Conservation (phyloP, 2,113 vertebrate genomes). For the Podocnemis expansa region DNA sequence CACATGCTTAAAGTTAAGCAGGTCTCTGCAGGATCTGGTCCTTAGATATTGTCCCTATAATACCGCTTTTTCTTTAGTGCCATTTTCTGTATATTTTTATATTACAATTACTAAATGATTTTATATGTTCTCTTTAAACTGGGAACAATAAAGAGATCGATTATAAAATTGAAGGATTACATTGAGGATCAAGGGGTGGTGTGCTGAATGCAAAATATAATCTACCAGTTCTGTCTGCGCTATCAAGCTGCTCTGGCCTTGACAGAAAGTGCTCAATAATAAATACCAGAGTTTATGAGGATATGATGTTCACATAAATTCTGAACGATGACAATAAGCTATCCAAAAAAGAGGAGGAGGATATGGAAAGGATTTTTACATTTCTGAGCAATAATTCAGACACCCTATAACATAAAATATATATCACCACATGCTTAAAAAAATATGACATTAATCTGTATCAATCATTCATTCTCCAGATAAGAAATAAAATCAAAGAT, state of each 20-base stretch:
- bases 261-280: background rate
- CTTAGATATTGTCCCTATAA: background rate
- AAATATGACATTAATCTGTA: background rate
- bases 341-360: background rate
- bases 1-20: background rate
- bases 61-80: background rate
- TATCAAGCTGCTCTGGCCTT: background rate
- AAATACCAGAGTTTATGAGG: background rate
- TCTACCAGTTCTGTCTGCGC: background rate
- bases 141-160: background rate
- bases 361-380: background rate
- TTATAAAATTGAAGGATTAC: background rate
- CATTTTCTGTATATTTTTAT: background rate
- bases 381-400: background rate
- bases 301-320: background rate
- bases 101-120: background rate
- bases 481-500: background rate
- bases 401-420: background rate
- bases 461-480: background rate
- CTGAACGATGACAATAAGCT: background rate
- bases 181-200: background rate
- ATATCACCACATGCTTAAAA: background rate
- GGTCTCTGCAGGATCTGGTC: background rate
- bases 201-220: background rate
- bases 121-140: background rate